Evolutionary conservation across 2,888 invertebrate species (phyloP).

Genomic region (Agrochola litura): DNA sequence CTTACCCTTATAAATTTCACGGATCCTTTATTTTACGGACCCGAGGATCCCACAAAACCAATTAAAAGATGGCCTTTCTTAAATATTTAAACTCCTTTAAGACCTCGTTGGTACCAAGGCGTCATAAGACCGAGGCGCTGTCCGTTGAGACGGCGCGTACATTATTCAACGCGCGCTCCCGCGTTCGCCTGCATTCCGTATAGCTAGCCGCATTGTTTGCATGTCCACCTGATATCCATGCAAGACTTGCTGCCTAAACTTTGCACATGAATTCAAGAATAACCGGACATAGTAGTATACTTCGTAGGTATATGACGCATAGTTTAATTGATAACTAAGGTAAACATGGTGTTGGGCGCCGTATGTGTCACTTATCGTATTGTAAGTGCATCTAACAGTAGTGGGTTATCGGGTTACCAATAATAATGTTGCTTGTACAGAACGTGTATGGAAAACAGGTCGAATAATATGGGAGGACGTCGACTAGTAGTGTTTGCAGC

Average conservation of each 20-base stretch:
- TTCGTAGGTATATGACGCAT: conserved; percentile 49
- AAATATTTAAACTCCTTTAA: conserved; percentile 67
- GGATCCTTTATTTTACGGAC: conserved; percentile 58
- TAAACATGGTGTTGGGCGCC: conserved; percentile 38
- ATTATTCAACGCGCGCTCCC: conserved; percentile 84
- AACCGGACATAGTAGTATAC: conserved; percentile 61
- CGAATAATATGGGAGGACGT: conserved; percentile 18
- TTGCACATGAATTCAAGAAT: conserved; percentile 68
- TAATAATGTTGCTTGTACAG: conserved; percentile 42
- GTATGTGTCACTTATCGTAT: conserved; percentile 49
- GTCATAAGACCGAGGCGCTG: conserved; percentile 74
- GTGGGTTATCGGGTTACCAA: conserved; percentile 47
- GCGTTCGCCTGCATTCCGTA: conserved; percentile 77
- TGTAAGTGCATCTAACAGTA: conserved; percentile 47
- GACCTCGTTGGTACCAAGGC: conserved; percentile 69
- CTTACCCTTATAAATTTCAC: conserved; percentile 58
- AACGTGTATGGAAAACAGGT: conserved; percentile 50
- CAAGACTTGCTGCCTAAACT: conserved; percentile 70
- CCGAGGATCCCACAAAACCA: conserved; percentile 56
- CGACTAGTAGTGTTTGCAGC: conserved; percentile 1
- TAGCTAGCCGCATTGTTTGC: conserved; percentile 77
- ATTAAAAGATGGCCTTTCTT: conserved; percentile 63
- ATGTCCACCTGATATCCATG: conserved; percentile 77
- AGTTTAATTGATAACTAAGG: conserved; percentile 57
- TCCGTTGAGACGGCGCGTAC: conserved; percentile 75